phyloP scores from a whole-genome alignment of 2,113 vertebrate genomes.

The Aspidoscelis tigris region DNA sequence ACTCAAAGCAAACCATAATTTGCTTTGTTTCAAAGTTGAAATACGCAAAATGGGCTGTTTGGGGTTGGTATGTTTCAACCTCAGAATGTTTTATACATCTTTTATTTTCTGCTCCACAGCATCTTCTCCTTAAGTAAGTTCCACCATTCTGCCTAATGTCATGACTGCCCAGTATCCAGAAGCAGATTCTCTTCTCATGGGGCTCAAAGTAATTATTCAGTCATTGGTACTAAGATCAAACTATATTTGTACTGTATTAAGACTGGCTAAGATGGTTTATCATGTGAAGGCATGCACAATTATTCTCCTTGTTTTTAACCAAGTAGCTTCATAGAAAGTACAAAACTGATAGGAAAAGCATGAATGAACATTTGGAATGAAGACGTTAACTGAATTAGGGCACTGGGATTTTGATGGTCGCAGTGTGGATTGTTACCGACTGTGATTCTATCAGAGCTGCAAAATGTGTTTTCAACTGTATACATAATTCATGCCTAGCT shows the following conservation, averaged over 20 bases:
- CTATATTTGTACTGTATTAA: neutral
- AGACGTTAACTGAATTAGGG: neutral
- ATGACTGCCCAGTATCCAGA: too few relatives aligned
- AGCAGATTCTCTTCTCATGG: too few relatives aligned
- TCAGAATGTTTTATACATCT: too few relatives aligned
- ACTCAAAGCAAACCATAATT: too few relatives aligned
- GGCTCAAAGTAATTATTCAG: too few relatives aligned
- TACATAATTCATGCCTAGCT: neutral
- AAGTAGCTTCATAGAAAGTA: neutral
- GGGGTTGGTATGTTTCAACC: too few relatives aligned
- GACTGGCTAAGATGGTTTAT: neutral
- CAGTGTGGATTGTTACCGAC: neutral
- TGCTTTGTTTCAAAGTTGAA: too few relatives aligned
- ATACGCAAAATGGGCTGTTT: too few relatives aligned
- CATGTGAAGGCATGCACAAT: neutral
- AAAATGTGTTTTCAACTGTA: neutral
- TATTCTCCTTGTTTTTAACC: neutral
- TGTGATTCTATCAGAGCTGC: neutral
- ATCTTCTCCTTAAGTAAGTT: too few relatives aligned
- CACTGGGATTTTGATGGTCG: fast-evolving
- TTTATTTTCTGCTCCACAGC: too few relatives aligned
- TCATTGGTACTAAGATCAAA: neutral
- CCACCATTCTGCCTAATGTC: too few relatives aligned
- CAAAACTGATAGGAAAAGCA: neutral
- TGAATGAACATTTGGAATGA: fast-evolving